phyloP scores from a whole-genome alignment of 1,140 invertebrate genomes.

The Hesperophylax magnus region DNA sequence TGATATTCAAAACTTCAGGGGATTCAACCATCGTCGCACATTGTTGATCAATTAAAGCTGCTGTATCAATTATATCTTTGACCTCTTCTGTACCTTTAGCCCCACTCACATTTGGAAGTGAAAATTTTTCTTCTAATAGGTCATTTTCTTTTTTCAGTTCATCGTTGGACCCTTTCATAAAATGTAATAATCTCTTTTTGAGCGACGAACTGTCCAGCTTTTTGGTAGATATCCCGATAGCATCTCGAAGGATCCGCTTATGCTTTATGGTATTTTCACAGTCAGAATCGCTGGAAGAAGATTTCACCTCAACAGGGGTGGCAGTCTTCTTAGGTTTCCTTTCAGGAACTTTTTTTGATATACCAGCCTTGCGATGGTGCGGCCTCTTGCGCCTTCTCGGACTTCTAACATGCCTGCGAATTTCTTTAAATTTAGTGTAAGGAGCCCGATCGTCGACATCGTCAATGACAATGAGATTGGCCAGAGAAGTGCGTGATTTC shows the following conservation, averaged over 20 bases:
- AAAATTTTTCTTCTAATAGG: too few species aligned
- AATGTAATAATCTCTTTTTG: slow-evolving; percentile 36
- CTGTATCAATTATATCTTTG: too few species aligned
- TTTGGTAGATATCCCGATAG: slow-evolving; percentile 22
- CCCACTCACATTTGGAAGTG: not conserved
- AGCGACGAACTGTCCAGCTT: slow-evolving; percentile 38
- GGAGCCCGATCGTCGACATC: slow-evolving; percentile 6
- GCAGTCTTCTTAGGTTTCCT: not conserved
- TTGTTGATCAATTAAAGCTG: too few species aligned
- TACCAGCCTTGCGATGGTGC: not conserved
- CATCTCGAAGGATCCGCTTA: slow-evolving; percentile 32
- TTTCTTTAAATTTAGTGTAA: slow-evolving; percentile 8
- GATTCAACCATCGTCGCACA: too few species aligned
- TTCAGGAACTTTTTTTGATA: not conserved
- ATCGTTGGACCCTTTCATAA: slow-evolving; percentile 6
- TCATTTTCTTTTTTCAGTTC: too few species aligned
- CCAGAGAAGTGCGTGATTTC: not conserved
- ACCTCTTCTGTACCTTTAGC: not conserved
- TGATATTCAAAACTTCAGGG: not conserved
- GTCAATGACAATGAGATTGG: slow-evolving; percentile 25
- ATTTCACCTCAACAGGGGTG: not conserved
- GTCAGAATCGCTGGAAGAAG: slow-evolving; percentile 39
- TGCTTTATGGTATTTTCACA: slow-evolving; percentile 12
- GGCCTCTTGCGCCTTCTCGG: slow-evolving; percentile 17
- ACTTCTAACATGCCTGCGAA: not conserved